Evolutionary conservation across 2,888 invertebrate genomes (phyloP).

Genomic region (Mythimna albipuncta): DNA sequence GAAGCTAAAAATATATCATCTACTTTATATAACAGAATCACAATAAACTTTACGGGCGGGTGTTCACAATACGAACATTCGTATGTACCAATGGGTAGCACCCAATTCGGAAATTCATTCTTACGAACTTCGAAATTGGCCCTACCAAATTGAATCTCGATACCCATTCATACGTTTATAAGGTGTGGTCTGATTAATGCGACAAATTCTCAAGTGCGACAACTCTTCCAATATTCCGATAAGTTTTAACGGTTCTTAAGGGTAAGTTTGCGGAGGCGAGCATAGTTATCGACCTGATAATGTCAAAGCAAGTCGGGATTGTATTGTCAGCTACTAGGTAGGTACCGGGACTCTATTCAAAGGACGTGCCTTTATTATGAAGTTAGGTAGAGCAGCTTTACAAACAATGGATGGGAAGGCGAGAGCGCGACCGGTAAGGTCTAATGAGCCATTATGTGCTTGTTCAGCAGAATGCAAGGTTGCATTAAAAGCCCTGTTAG

Average conservation of each 20-base stretch:
- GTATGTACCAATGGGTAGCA: slow-evolving; percentile 35
- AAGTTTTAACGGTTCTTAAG: slow-evolving; percentile 72
- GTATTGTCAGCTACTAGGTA: slow-evolving; percentile 75
- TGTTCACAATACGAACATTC: slow-evolving; percentile 49
- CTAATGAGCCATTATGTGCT: slow-evolving; percentile 87
- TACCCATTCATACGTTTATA: slow-evolving; percentile 72
- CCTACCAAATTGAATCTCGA: slow-evolving; percentile 70
- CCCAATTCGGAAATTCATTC: slow-evolving; percentile 38
- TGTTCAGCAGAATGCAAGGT: slow-evolving; percentile 74
- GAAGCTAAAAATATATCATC: slow-evolving; percentile 37
- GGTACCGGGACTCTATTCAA: slow-evolving; percentile 74
- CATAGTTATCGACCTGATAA: slow-evolving; percentile 73
- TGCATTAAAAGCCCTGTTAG: slow-evolving; percentile 74
- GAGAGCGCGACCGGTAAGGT: slow-evolving; percentile 80
- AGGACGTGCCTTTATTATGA: slow-evolving; percentile 84
- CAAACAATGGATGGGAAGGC: slow-evolving; percentile 83
- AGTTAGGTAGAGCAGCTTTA: slow-evolving; percentile 78
- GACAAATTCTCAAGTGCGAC: slow-evolving; percentile 74
- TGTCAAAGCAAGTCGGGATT: slow-evolving; percentile 67
- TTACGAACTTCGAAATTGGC: slow-evolving; percentile 60
- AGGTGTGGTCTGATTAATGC: slow-evolving; percentile 77
- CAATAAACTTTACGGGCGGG: slow-evolving; percentile 49
- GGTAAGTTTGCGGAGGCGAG: slow-evolving; percentile 62
- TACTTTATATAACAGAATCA: slow-evolving; percentile 31
- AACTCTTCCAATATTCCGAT: slow-evolving; percentile 66